phyloP scores from a whole-genome alignment of 2,888 invertebrate genomes.

The Synanthedon vespiformis region DNA sequence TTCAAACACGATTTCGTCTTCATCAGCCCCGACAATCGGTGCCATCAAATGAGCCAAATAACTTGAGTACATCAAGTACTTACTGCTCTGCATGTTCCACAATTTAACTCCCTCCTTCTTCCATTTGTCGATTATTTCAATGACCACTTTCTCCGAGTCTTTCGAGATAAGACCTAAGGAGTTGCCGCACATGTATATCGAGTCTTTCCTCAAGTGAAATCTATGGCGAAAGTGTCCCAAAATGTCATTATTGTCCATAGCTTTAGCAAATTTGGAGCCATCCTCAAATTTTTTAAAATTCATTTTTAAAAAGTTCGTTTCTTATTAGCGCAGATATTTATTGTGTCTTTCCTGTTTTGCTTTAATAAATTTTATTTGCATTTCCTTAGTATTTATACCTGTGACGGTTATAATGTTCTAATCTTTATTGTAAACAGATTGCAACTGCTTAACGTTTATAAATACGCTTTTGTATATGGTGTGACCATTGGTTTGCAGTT shows the following conservation, averaged over 20 bases:
- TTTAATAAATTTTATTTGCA: background rate
- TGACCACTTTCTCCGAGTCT: constrained; percentile 35
- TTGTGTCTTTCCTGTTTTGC: background rate
- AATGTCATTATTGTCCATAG: constrained; percentile 41
- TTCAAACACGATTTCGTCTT: constrained; percentile 35
- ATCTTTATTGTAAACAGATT: background rate
- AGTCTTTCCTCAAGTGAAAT: constrained; percentile 36
- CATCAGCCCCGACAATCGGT: constrained; percentile 37
- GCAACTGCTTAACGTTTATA: background rate
- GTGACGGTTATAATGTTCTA: background rate
- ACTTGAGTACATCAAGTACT: constrained; percentile 39
- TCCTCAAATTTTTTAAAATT: constrained; percentile 20
- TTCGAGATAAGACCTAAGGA: constrained; percentile 48
- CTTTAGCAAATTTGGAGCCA: constrained; percentile 28
- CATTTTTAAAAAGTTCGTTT: background rate
- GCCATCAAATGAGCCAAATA: constrained; percentile 39
- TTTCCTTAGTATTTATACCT: background rate
- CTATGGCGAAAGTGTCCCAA: constrained; percentile 36
- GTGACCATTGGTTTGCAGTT: background rate
- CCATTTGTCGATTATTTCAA: constrained; percentile 33
- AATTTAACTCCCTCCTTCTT: constrained; percentile 43
- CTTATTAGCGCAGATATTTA: too few species aligned
- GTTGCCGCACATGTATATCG: constrained; percentile 51
- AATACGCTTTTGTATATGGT: background rate
- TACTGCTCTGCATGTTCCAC: constrained; percentile 36